These are phyloP conservation scores for Zaprionus tsacasi DNA, from an alignment of 1,140 invertebrate genomes.

Conservation along the genomic window DNA sequence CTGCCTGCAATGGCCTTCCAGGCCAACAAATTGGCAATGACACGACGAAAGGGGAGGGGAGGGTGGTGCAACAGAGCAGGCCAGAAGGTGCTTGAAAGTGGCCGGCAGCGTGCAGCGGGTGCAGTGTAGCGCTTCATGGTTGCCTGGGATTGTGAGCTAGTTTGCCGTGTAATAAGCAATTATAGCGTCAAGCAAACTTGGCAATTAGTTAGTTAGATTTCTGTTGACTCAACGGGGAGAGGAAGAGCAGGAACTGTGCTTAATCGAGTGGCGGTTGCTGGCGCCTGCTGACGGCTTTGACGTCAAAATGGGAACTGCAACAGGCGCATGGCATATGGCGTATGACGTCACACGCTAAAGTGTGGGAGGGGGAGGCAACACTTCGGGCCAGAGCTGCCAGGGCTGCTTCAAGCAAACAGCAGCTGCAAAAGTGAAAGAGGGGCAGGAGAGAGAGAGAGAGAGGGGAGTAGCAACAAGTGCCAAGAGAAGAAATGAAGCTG, in stretches of 20 bases:
- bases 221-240: slow-evolving; percentile 44
- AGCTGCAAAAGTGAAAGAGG: background rate
- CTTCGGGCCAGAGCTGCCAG: no score
- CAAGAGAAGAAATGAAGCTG: background rate
- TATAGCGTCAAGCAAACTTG: slow-evolving; percentile 55
- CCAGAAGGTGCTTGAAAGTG: slow-evolving; percentile 2
- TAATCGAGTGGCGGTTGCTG: slow-evolving; percentile 35
- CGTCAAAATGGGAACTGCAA: slow-evolving; percentile 36
- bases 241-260: slow-evolving; percentile 1
- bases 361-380: background rate
- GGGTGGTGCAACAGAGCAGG: background rate
- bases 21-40: slow-evolving; percentile 65
- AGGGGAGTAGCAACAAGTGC: background rate
- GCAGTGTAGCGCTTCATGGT: background rate
- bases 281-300: slow-evolving; percentile 2
- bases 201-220: slow-evolving; percentile 67
- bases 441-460: background rate
- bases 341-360: slow-evolving; percentile 13
- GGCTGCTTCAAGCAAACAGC: no score
- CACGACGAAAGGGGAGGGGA: background rate
- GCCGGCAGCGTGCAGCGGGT: no score
- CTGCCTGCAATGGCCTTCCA: slow-evolving; percentile 25
- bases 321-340: slow-evolving; percentile 12
- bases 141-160: slow-evolving; percentile 62
- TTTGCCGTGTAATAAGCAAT: slow-evolving; percentile 75